These are phyloP conservation scores for Python bivittatus DNA, from an alignment of 2,113 vertebrate genomes.

Conservation along the genomic window DNA sequence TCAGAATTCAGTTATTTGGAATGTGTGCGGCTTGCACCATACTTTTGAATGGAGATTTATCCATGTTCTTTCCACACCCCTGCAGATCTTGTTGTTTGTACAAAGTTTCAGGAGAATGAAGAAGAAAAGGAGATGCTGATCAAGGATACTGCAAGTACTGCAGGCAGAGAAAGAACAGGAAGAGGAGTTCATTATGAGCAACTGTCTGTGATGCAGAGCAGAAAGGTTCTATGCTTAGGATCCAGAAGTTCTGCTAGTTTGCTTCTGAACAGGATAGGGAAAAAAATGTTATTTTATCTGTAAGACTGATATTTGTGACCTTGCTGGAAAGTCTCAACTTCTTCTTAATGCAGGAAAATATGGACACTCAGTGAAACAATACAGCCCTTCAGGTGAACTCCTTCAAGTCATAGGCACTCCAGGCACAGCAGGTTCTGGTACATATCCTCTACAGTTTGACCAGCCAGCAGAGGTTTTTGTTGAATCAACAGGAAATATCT, in stretches of 20 bases:
- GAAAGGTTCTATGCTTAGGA: not conserved
- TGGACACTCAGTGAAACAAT: conserved; percentile 92
- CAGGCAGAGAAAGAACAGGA: not conserved
- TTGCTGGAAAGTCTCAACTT: conserved; percentile 3
- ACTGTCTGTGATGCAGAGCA: not conserved
- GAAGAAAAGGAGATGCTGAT: not conserved
- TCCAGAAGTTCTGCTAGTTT: not conserved
- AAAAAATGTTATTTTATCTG: not conserved
- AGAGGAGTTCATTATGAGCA: not conserved
- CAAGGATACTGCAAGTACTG: too few relatives aligned
- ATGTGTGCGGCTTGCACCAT: not conserved
- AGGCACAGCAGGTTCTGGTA: conserved; percentile 82
- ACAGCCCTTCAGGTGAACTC: conserved; percentile 85
- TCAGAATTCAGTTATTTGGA: not conserved
- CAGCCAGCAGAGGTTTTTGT: conserved; percentile 91
- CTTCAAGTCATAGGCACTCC: conserved; percentile 85
- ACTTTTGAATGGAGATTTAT: not conserved
- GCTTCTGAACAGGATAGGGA: not conserved
- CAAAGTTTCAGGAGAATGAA: not conserved
- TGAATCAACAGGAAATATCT: conserved; percentile 85
- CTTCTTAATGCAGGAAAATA: conserved; percentile 75
- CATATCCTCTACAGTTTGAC: conserved; percentile 91
- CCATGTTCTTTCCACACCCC: not conserved
- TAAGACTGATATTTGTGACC: not conserved
- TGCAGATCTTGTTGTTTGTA: not conserved